phyloP scores from a whole-genome alignment of 2,113 vertebrate species.

The Crotalus tigris region DNA sequence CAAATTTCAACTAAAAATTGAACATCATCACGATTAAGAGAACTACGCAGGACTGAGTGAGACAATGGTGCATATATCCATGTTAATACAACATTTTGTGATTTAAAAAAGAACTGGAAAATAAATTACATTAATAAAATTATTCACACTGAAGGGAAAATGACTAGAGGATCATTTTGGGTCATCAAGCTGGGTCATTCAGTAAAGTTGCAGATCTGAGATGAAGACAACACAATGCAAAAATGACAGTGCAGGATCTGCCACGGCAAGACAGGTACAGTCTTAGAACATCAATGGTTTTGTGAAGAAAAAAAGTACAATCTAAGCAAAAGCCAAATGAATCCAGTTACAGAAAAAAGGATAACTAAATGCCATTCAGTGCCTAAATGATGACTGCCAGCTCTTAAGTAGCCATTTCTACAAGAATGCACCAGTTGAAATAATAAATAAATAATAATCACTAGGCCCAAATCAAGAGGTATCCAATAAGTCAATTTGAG shows the following conservation, averaged over 20 bases:
- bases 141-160: not conserved
- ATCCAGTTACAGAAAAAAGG: too few species aligned
- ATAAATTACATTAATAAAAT: not conserved
- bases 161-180: not conserved
- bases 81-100: not conserved
- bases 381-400: not conserved
- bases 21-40: too few species aligned
- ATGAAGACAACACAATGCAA: not conserved
- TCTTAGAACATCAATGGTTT: too few species aligned
- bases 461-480: not conserved
- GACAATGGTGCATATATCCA: too few species aligned
- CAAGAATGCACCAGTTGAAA: not conserved
- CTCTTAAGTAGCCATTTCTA: not conserved
- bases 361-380: not conserved
- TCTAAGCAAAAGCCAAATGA: too few species aligned
- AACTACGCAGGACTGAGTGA: too few species aligned
- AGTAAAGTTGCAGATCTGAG: not conserved
- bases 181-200: not conserved
- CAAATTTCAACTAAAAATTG: not conserved
- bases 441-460: not conserved
- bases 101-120: not conserved
- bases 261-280: not conserved
- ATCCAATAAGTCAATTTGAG: not conserved
- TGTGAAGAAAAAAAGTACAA: too few species aligned
- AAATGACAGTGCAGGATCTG: not conserved